A percentile compares a stretch with the other conserved stretches of the same genome.
phyloP scores from a whole-genome alignment of 2,113 vertebrate species.

The Malaclemys terrapin region DNA sequence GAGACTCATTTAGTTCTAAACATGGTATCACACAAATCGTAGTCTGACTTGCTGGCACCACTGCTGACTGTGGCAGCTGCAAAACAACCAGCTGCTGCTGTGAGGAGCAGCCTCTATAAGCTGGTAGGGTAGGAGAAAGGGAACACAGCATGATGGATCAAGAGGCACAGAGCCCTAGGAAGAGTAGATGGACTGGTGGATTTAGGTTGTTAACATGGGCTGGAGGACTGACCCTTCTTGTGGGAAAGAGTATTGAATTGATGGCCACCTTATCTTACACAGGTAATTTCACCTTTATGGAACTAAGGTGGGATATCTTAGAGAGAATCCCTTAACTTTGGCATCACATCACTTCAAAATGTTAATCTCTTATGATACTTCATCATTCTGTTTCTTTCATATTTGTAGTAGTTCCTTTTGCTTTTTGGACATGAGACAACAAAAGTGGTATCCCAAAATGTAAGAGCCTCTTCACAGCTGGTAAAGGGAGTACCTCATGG shows the following conservation, averaged over 20 bases:
- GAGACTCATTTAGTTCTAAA: neutral
- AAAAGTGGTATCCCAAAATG: neutral
- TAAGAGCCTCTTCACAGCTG: neutral
- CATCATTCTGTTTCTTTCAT: neutral
- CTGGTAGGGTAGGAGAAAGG: neutral
- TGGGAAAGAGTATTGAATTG: accelerated
- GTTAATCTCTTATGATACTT: neutral
- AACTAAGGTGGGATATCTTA: neutral
- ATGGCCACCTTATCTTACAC: neutral
- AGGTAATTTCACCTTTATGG: neutral
- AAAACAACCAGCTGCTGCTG: neutral
- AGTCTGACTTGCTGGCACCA: neutral
- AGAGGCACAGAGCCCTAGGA: neutral
- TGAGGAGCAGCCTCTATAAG: neutral
- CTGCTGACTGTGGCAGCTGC: neutral
- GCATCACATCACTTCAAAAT: neutral
- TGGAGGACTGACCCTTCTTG: neutral
- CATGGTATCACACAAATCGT: neutral
- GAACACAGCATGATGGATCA: neutral
- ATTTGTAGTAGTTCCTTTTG: neutral
- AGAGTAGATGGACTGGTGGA: neutral
- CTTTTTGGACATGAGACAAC: neutral
- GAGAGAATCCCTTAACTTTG: neutral
- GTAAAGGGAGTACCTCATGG: neutral
- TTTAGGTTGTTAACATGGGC: neutral